Evolutionary conservation across 1,140 invertebrate genomes (phyloP).

Genomic region (Apis florea): DNA sequence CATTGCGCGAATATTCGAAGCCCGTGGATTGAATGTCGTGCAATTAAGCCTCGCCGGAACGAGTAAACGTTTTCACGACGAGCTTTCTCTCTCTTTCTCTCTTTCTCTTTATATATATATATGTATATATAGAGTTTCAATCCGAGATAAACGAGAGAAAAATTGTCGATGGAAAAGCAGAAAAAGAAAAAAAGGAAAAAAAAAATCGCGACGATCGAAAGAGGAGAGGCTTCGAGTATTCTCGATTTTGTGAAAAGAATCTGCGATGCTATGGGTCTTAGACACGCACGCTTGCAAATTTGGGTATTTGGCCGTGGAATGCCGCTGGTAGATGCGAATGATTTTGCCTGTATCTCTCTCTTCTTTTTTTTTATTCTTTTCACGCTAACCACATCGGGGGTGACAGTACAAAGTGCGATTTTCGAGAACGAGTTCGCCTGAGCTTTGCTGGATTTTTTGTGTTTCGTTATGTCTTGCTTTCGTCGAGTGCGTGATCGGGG

Average conservation of each 20-base stretch:
- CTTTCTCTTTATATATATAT: no score
- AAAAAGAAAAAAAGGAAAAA: neutral
- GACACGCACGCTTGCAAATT: conserved; percentile 8
- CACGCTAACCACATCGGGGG: conserved; percentile 40
- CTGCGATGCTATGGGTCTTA: conserved; percentile 2
- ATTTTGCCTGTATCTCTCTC: neutral
- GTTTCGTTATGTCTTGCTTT: conserved; percentile 38
- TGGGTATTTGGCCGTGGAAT: neutral
- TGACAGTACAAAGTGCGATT: conserved; percentile 41
- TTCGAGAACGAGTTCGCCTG: conserved; percentile 67
- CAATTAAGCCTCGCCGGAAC: conserved; percentile 5
- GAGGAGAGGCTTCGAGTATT: conserved; percentile 12
- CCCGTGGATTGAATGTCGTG: conserved; percentile 12
- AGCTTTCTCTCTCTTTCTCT: no score
- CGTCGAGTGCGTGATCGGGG: conserved; percentile 36
- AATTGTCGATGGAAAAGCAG: neutral
- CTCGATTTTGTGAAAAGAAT: neutral
- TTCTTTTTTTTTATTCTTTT: conserved; percentile 1
- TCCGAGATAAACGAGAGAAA: no score
- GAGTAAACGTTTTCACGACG: conserved; percentile 4
- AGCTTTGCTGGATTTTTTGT: conserved; percentile 67
- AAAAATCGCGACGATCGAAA: neutral
- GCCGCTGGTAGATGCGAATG: conserved; percentile 22
- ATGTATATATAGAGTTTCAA: no score
- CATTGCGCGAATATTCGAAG: conserved; percentile 28